phyloP scores from a whole-genome alignment of 2,797 vertebrate species.

The Parauchenoglanis ngamensis region DNA sequence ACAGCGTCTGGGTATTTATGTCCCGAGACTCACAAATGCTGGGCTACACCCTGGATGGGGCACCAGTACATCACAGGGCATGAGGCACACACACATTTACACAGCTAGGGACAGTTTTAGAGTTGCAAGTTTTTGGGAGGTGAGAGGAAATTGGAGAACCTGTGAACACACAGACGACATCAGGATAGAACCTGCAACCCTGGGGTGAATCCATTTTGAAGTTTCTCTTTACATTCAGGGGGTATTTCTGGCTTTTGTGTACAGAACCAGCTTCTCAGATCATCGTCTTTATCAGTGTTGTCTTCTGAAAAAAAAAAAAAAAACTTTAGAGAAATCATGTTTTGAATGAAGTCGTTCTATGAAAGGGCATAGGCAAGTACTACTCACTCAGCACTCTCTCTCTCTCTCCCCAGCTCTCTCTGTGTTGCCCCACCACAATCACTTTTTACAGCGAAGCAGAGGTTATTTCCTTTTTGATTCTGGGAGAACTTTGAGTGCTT shows the following conservation, averaged over 20 bases:
- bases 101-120: neutral
- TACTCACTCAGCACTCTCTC: neutral
- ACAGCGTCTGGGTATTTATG: neutral
- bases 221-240: neutral
- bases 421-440: slow-evolving; percentile 22
- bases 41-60: neutral
- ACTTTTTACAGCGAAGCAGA: slow-evolving; percentile 18
- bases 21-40: neutral
- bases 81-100: neutral
- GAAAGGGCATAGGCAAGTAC: neutral
- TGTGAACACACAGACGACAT: neutral
- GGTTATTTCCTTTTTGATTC: slow-evolving; percentile 56
- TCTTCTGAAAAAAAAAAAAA: neutral
- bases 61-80: neutral
- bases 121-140: neutral
- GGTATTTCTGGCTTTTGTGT: neutral
- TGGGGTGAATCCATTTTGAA: neutral
- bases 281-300: neutral
- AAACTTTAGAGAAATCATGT: neutral
- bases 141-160: neutral
- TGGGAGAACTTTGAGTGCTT: slow-evolving; percentile 23
- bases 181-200: neutral
- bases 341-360: neutral
- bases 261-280: neutral
- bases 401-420: neutral